phyloP scores from a whole-genome alignment of 2,797 vertebrate species.

The Enteromius viviparus region DNA sequence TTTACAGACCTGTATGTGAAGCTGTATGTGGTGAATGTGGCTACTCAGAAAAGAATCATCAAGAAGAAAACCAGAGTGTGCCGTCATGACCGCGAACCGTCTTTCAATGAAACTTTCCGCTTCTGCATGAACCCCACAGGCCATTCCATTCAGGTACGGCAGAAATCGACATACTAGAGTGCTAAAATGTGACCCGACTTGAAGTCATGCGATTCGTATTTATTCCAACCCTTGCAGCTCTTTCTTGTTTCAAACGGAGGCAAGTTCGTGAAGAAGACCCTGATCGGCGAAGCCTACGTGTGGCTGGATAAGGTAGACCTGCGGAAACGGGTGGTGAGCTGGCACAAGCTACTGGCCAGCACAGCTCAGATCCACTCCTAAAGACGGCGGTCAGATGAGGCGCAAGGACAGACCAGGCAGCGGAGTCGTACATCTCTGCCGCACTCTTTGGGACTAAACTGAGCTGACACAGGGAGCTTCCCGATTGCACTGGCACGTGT shows the following conservation, averaged over 20 bases:
- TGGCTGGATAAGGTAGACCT: conserved; percentile 99
- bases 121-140: conserved; percentile 95
- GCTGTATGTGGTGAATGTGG: conserved; percentile 94
- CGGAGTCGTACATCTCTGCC: conserved; percentile 35
- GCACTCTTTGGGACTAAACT: conserved; percentile 43
- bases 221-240: conserved; percentile 74
- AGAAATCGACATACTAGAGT: neutral
- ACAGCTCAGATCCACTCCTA: conserved; percentile 90
- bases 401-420: conserved; percentile 23
- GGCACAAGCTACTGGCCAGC: conserved; percentile 97
- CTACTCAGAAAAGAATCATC: conserved; percentile 96
- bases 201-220: neutral
- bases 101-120: conserved; percentile 97
- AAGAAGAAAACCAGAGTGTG: conserved; percentile 99
- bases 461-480: conserved; percentile 42
- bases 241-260: conserved; percentile 97
- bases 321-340: conserved; percentile 96
- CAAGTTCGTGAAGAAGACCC: conserved; percentile 98
- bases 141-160: conserved; percentile 91
- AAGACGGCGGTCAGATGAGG: conserved; percentile 38
- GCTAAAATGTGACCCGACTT: neutral
- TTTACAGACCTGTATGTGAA: conserved; percentile 94
- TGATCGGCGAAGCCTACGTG: conserved; percentile 97
- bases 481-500: conserved; percentile 36
- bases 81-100: conserved; percentile 95